Evolutionary conservation across 2,797 vertebrate genomes (phyloP), one percentile per base, ranked within the genome.

Genomic region (Rhadinocentrus ornatus): DNA sequence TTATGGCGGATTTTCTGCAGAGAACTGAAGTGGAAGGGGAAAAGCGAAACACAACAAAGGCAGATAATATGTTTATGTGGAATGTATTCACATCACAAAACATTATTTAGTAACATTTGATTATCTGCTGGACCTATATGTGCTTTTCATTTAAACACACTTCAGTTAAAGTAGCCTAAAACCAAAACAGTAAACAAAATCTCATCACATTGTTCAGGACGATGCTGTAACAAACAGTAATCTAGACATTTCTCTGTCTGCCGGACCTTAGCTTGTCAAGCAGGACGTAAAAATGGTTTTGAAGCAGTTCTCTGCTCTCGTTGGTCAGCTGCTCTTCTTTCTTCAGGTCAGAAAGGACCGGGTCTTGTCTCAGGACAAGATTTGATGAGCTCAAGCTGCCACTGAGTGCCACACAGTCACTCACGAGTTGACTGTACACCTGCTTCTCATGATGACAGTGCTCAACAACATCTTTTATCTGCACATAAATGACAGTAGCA

Each of bases 401-500:
- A 4, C 58, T 16, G 32, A 75, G 16, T 7, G 16, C 35, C 57
- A 82, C 35, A 41, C 79, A 84, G 55, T 69, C 24, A 4, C 56
- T 50, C 34, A 74, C 11, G 27, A 73, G 56, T 37, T 61, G 56
- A 68, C 48, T 32, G 69, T 75, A 82, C 63, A 57, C 20, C 41
- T 75, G 71, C 57, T 34, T 74, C 58, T 80, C 73, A 22, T 70
- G 62, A 29, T 84, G 73, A 52, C 10, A 44, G 24, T 4, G 0
- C 55, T 82, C 73, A 15, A 46, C 2, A 0, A 18, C 9, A n/a
- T 75, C 70, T 69, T 66, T 81, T 44, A 69, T 4, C 84, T 86
- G 57, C 50, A 71, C 34, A 54, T 52, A 48, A 20, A 46, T 8
- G 7, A 20, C 41, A 44, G 41, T 6, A 44, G 41, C 41, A n/a